phyloP scores from a whole-genome alignment of 2,888 invertebrate genomes.

The Boloria selene region DNA sequence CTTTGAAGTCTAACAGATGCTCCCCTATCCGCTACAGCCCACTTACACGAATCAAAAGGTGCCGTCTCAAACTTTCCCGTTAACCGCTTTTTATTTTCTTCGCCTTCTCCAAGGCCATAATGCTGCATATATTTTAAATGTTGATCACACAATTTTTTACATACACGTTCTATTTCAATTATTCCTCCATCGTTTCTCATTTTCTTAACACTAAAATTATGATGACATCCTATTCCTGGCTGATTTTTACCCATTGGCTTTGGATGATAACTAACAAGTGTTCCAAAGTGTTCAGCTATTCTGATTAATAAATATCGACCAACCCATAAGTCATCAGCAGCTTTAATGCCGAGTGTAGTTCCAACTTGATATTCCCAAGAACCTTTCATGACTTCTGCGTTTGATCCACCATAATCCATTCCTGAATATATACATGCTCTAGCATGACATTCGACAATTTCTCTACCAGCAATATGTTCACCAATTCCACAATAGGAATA shows the following conservation, averaged over 20 bases:
- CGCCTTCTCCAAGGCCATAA: slow-evolving; percentile 92
- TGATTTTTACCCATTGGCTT: slow-evolving; percentile 92
- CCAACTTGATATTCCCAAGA: slow-evolving; percentile 96
- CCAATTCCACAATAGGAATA: slow-evolving; percentile 95
- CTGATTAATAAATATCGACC: slow-evolving; percentile 91
- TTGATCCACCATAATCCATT: slow-evolving; percentile 93
- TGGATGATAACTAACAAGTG: slow-evolving; percentile 86
- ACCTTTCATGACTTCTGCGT: slow-evolving; percentile 99
- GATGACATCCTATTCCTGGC: slow-evolving; percentile 92
- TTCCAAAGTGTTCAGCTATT: slow-evolving; percentile 92
- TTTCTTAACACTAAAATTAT: slow-evolving; percentile 92
- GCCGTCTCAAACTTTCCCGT: slow-evolving; percentile 98
- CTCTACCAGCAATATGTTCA: slow-evolving; percentile 95
- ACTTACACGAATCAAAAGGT: slow-evolving; percentile 93
- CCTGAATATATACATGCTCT: slow-evolving; percentile 95
- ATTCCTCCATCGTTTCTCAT: slow-evolving; percentile 91
- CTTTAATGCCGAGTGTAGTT: slow-evolving; percentile 92
- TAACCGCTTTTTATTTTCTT: slow-evolving; percentile 96
- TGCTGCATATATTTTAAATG: slow-evolving; percentile 90
- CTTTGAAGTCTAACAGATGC: slow-evolving; percentile 97
- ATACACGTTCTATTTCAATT: slow-evolving; percentile 92
- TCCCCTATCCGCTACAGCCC: slow-evolving; percentile 94
- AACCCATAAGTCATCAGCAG: slow-evolving; percentile 94
- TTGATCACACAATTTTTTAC: slow-evolving; percentile 84
- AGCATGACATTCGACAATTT: slow-evolving; percentile 95